Base-by-base conservation (phyloP, 2,797 vertebrate genomes). In the Ceyx erithaca region DNA sequence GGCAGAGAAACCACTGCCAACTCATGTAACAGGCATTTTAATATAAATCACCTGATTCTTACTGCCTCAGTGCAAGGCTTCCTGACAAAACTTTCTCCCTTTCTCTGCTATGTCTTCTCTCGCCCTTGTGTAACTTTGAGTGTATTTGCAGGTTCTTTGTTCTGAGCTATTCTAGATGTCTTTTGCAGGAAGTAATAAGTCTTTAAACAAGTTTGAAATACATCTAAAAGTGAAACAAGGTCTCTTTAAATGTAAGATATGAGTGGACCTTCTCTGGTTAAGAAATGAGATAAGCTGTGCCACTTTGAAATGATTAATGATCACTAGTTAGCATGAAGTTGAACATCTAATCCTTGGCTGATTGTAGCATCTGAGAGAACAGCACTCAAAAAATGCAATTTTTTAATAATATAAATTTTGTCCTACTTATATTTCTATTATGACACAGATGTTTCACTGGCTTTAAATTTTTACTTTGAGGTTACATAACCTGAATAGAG, bases 261-360 rank as follows among this genome's bases (percentile, higher is more conserved):
- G 52, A 86, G 68, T 41, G 9, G 59, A 20, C 55, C 81, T 90
- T 84, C 59, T 86, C 70, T 90, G 64, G 25, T 4, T 80, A 28
- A 82, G 68, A 81, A 86, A 55, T 66, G 26, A 86, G 57, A 88
- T 94, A 86, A 94, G 49, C 57, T 77, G 31, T 69, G 71, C 45
- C 84, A 86, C 85, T 88, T 96, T 59, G 84, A 83, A 89, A 77
- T 93, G 48, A 86, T 79, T 91, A 91, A 63, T 72, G 72, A 67
- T 85, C 55, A 26, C 48, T 79, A 33, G 66, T 37, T 84, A 89
- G 28, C 31, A 31, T 88, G 76, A 91, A 86, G 83, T 80, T 88
- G 87, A 86, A 79, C 31, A 57, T 88, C n/a, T 81, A 91, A 70
- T 93, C 25, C 59, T 89, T 76, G 61, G 10, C 63, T 91, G 92